Evolutionary conservation across 2,113 vertebrate species (phyloP).

Genomic region (Leucopsar rothschildi): DNA sequence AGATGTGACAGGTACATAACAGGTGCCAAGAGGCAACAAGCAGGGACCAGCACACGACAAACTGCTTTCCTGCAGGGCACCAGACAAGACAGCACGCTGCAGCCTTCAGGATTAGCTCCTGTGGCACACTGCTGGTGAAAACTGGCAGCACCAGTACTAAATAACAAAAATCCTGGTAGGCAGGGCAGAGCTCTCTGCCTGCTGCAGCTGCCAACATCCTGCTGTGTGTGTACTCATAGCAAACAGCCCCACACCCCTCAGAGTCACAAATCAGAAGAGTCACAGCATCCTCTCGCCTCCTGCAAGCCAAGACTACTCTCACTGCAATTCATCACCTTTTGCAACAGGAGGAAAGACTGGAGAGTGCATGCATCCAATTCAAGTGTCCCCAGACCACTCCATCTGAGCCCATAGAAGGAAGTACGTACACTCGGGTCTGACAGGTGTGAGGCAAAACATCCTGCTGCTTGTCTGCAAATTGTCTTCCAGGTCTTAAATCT

Average conservation of each 20-base stretch:
- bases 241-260: accelerated
- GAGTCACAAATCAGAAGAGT: background rate
- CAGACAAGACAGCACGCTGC: background rate
- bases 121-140: accelerated
- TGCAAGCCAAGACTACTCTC: background rate
- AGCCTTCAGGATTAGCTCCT: background rate
- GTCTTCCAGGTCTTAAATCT: background rate
- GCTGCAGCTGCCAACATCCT: background rate
- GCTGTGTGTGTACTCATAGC: accelerated
- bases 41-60: accelerated
- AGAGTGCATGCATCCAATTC: background rate
- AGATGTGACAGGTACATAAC: background rate
- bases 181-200: background rate
- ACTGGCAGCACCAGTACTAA: background rate
- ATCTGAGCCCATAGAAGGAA: background rate
- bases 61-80: background rate
- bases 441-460: background rate
- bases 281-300: background rate
- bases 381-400: background rate
- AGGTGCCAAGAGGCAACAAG: background rate
- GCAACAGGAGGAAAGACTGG: background rate
- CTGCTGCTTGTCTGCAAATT: background rate
- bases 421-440: constrained; percentile 13
- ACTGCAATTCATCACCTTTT: background rate
- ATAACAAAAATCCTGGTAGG: background rate